phyloP scores from a whole-genome alignment of 2,888 invertebrate species.

The Atrina japonica region DNA sequence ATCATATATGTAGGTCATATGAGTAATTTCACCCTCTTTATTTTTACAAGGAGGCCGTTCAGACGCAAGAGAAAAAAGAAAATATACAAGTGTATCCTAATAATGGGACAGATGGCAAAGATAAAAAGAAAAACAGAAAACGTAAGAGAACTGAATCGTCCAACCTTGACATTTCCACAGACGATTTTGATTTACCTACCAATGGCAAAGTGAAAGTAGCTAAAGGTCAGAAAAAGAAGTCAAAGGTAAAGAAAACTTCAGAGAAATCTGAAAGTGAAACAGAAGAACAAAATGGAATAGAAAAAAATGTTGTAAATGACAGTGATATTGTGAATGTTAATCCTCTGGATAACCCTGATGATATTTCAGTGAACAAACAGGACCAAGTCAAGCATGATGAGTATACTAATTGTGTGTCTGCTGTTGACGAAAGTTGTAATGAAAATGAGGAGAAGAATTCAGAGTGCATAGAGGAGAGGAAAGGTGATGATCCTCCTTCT shows the following conservation, averaged over 20 bases:
- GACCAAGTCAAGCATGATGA: too few relatives aligned
- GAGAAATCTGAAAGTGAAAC: background rate
- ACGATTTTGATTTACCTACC: background rate
- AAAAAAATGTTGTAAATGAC: background rate
- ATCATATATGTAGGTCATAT: too few relatives aligned
- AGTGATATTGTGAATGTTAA: background rate
- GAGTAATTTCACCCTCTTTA: too few relatives aligned
- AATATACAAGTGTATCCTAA: background rate
- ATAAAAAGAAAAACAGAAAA: constrained; percentile 36
- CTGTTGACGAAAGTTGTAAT: too few relatives aligned
- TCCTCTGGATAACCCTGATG: background rate
- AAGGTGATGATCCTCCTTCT: too few relatives aligned
- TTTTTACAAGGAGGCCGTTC: too few relatives aligned
- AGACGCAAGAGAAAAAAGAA: constrained; percentile 2
- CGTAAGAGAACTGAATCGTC: constrained; percentile 1
- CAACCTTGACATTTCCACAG: background rate
- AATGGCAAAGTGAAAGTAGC: constrained; percentile 2
- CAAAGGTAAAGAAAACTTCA: constrained; percentile 7
- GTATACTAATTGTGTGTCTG: too few relatives aligned
- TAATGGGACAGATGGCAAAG: constrained; percentile 17
- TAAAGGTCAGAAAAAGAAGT: constrained; percentile 12
- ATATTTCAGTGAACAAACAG: background rate
- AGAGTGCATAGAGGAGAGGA: too few relatives aligned
- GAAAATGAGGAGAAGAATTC: too few relatives aligned
- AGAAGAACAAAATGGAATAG: background rate